phyloP scores from a whole-genome alignment of 2,888 invertebrate species.

The Caenorhabditis sp. region DNA sequence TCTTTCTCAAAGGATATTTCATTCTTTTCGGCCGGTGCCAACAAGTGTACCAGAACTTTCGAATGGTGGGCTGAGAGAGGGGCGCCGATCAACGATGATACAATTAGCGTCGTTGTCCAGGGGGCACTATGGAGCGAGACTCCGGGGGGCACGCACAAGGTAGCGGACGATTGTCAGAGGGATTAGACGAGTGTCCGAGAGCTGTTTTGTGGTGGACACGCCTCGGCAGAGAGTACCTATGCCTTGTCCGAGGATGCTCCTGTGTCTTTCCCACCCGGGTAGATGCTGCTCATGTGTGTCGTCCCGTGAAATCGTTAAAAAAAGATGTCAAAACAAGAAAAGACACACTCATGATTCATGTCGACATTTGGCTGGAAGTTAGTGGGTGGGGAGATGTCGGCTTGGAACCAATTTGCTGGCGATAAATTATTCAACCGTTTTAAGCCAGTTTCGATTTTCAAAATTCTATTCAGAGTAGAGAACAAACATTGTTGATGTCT shows the following conservation, averaged over 20 bases:
- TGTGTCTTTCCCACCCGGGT: neutral
- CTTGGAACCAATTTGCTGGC: conserved; percentile 12
- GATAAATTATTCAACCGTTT: conserved; percentile 53
- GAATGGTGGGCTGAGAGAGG: conserved; percentile 20
- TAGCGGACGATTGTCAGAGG: conserved; percentile 54
- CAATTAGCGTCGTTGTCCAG: conserved; percentile 49
- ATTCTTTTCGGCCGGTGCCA: conserved; percentile 16
- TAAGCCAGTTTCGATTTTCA: conserved; percentile 22
- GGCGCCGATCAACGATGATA: conserved; percentile 63
- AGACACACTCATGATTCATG: conserved; percentile 49
- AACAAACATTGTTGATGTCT: conserved; percentile 12
- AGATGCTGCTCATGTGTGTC: conserved; percentile 45
- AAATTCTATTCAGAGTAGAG: conserved; percentile 1
- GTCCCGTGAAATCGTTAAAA: conserved; percentile 61
- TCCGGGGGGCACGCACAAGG: conserved; percentile 26
- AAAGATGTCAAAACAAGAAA: conserved; percentile 45
- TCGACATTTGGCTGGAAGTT: conserved; percentile 38
- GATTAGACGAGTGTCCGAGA: conserved; percentile 65
- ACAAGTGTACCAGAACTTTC: conserved; percentile 60
- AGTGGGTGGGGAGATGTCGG: conserved; percentile 16
- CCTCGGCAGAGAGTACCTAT: conserved; percentile 52
- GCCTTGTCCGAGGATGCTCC: conserved; percentile 5
- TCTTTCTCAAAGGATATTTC: conserved; percentile 54
- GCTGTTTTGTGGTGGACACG: conserved; percentile 66
- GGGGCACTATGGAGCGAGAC: conserved; percentile 21